These are phyloP conservation scores for Babyrousa celebensis DNA, from an alignment of 2,797 vertebrate genomes.

Conservation along the genomic window DNA sequence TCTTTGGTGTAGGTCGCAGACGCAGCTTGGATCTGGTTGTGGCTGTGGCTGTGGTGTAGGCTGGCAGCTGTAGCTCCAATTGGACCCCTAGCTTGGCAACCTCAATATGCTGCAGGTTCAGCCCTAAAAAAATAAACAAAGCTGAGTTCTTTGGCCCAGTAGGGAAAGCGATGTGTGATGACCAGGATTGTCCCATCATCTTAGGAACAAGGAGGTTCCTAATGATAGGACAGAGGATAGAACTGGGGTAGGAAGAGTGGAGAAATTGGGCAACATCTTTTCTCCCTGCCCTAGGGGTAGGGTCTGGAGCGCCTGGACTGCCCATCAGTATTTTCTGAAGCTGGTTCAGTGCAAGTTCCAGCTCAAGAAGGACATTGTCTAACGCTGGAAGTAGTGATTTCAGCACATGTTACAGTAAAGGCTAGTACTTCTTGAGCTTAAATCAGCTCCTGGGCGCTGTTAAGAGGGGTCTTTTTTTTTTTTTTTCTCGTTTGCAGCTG, in stretches of 20 bases:
- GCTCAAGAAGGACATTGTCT: background rate
- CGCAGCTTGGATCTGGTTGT: too few relatives aligned
- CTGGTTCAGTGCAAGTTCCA: too few relatives aligned
- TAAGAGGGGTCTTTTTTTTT: too few relatives aligned
- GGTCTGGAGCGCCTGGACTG: background rate
- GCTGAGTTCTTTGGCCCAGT: background rate
- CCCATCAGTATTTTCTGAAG: background rate
- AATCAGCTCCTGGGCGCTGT: background rate
- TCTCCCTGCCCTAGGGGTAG: background rate
- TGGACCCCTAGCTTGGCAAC: too few relatives aligned
- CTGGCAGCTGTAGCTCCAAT: too few relatives aligned
- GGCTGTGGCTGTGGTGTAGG: too few relatives aligned
- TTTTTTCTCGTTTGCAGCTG: too few relatives aligned
- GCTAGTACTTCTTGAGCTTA: accelerated
- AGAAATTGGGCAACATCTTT: background rate
- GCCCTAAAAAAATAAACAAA: too few relatives aligned
- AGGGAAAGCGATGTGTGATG: background rate
- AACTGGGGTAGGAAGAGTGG: accelerated
- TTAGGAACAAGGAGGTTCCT: background rate
- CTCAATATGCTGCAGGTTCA: too few relatives aligned
- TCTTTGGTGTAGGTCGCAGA: too few relatives aligned
- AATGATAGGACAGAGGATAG: background rate
- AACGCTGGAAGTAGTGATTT: accelerated
- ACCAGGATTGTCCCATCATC: background rate
- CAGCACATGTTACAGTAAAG: background rate